A percentile compares a stretch with the other conserved stretches of the same genome.
phyloP scores from a whole-genome alignment of 2,888 invertebrate species.

The Criorhina ranunculi region DNA sequence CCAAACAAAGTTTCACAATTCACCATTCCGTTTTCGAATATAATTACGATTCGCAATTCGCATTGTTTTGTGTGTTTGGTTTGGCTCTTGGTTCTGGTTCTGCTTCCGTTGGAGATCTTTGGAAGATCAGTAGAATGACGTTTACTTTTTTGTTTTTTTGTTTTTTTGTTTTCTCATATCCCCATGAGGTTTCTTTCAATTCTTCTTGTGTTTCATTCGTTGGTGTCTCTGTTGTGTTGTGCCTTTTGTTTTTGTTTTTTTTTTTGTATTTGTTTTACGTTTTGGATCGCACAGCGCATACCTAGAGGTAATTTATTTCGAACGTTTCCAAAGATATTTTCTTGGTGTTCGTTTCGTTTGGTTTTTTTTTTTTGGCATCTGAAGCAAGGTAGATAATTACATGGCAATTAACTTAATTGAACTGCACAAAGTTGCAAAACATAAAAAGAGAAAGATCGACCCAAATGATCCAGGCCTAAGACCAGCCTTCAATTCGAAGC shows the following conservation, averaged over 20 bases:
- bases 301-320: slow-evolving; percentile 70
- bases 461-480: slow-evolving; percentile 33
- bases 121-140: slow-evolving; percentile 63
- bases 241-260: slow-evolving; percentile 6
- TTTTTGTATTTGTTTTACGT: slow-evolving; percentile 50
- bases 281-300: slow-evolving; percentile 59
- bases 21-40: slow-evolving; percentile 71
- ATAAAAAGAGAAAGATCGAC: slow-evolving; percentile 1
- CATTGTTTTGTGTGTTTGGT: slow-evolving; percentile 68
- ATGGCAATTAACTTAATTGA: slow-evolving; percentile 84
- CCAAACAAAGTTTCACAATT: slow-evolving; percentile 67
- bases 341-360: slow-evolving; percentile 5
- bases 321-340: slow-evolving; percentile 66
- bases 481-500: slow-evolving; percentile 21
- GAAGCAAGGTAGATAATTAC: slow-evolving; percentile 80
- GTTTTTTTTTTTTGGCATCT: slow-evolving; percentile 53
- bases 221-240: slow-evolving; percentile 48
- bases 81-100: slow-evolving; percentile 36
- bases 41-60: slow-evolving; percentile 73
- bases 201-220: slow-evolving; percentile 47
- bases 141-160: slow-evolving; percentile 19
- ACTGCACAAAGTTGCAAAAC: slow-evolving; percentile 78
- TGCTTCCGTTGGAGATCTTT: slow-evolving; percentile 69
- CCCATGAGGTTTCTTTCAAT: slow-evolving; percentile 68
- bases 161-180: slow-evolving; percentile 39